Evolutionary conservation across 2,888 invertebrate genomes (phyloP), one percentile per base, ranked within the genome.

Genomic region (Clanis bilineata): DNA sequence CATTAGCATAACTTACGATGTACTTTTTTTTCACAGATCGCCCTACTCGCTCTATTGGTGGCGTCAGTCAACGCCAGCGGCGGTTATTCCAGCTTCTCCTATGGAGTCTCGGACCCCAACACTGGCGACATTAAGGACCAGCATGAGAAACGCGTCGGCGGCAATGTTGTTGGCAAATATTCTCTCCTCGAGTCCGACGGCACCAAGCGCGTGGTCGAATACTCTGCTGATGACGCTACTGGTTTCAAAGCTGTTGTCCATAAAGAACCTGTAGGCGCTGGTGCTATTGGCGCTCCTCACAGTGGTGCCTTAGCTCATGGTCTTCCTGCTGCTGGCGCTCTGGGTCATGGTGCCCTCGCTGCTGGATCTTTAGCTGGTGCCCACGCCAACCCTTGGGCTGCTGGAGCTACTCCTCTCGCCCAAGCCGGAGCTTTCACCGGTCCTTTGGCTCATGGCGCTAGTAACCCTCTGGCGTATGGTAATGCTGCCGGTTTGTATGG

Each of bases 61-160:
- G 80, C 79, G 10, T 74, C 76, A 1, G 77, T 75, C 9, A 74
- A 71, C 43, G 78, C 75, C 70, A 88, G 86, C 39, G 76, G 74
- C 1, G 82, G 74, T 59, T 74, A 79, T 69, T 81, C 90, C 68
- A 87, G 88, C 70, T 93, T 86, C 81, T 90, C 90, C 0, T 93
- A 93, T 68, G 92, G 92, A 44, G 90, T 93, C 7, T 83, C 91
- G 58, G 93, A 93, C 71, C 86, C 88, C 21, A 71, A 88, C 70
- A 93, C 93, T 45, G 93, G 93, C 2, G 93, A 93, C 70, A 80
- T 84, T 56, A 93, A 93, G 69, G 88, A 81, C 75, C 93, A 93
- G 72, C 80, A 82, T 41, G 93, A 93, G 72, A 83, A 82, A 61
- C 85, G 93, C 25, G 82, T 82, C 56, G 93, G 93, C n/a, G 87